Evolutionary conservation across 2,113 vertebrate genomes (phyloP), one percentile per base, ranked within the genome.

Genomic region (Gymnogyps californianus): DNA sequence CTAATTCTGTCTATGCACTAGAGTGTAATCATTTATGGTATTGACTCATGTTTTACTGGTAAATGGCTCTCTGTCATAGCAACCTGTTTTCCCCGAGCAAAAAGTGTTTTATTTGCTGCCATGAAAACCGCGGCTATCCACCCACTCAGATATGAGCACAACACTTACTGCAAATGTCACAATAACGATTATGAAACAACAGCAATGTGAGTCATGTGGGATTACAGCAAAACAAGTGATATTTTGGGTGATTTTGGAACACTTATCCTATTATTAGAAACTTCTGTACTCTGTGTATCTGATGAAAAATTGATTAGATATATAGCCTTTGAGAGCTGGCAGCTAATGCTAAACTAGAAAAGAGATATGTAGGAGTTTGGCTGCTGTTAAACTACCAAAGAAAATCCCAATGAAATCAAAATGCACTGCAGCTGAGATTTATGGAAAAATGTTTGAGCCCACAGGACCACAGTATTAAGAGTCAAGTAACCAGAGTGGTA

Each of bases 161-260:
- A 89, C 89, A 96, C 82, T 97, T 95, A 95, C 79, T 97, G 85
- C 92, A 98, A 97, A 96, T 97, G 98, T 96, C 96, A 98, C 92
- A 97, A 97, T 90, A 96, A 74, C 10, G 3, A 95, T 97, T 97
- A 96, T 75, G 93, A 97, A 98, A 98, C 96, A 97, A 96, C 86
- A 97, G 95, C 83, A 67, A 72, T 36, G 81, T 97, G 97, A 98
- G 91, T 97, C 97, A 97, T 88, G 44, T 4, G 2, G 95, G 81
- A 88, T 32, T 86, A 78, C 83, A 74, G 92, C 91, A 96, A 96
- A 95, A 95, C 84, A 96, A 97, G 75, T 21, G 89, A 78, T 93
- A 97, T 95, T 97, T 93, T 85, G 83, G 76, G 95, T 92, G 96
- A 95, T 92, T 97, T 95, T 89, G 89, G 93, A 97, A 90, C 77